phyloP scores from a whole-genome alignment of 2,888 invertebrate species.

The Plebejus anna region DNA sequence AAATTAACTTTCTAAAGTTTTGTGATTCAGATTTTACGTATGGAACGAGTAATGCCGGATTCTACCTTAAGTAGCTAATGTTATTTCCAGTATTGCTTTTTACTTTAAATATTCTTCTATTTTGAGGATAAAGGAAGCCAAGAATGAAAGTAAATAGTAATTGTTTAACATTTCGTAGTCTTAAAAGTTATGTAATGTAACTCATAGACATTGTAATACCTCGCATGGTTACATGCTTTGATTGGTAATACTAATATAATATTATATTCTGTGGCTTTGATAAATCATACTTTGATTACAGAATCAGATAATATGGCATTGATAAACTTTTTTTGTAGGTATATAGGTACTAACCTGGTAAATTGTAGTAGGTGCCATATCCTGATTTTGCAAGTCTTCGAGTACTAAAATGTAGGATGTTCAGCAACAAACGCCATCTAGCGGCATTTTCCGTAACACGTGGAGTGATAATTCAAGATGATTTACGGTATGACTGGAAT shows the following conservation, averaged over 20 bases:
- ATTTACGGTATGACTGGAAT: conserved; percentile 19
- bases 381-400: neutral
- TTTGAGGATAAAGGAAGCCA: too few relatives aligned
- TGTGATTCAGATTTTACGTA: neutral
- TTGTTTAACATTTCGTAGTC: too few relatives aligned
- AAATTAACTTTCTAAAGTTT: conserved; percentile 5
- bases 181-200: too few relatives aligned
- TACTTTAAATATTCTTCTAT: too few relatives aligned
- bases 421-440: neutral
- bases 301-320: neutral
- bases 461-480: conserved; percentile 19
- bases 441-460: neutral
- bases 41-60: neutral
- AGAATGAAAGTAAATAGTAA: too few relatives aligned
- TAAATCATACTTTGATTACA: neutral
- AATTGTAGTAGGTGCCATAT: neutral
- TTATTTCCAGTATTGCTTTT: neutral
- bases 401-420: neutral
- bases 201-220: too few relatives aligned
- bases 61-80: neutral
- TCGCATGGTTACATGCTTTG: too few relatives aligned
- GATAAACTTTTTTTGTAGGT: neutral
- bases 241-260: too few relatives aligned
- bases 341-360: neutral
- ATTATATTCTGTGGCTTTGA: too few relatives aligned